Base-by-base conservation (phyloP, 2,797 vertebrate genomes). In the Dromococcyx pavoninus region DNA sequence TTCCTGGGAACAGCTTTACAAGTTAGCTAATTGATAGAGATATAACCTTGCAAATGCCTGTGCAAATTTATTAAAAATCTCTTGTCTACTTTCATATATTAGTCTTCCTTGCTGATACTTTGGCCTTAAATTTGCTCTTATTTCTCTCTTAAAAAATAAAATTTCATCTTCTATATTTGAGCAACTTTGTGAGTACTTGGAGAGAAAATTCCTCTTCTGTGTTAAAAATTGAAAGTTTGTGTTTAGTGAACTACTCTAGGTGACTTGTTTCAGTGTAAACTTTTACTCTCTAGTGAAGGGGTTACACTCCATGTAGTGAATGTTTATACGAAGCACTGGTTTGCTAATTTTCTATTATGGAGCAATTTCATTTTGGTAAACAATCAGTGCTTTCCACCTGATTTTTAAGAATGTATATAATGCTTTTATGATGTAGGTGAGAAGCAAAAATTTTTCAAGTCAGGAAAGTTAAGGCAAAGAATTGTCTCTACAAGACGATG, bases 1-100 rank as follows among this genome's bases (percentile, higher is more conserved):
- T 97, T 97, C 97, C 96, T 96, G 96, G 97, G 96, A 96, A 96
- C 95, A 95, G 95, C 96, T 97, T 97, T 97, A 92, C 92, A 94
- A 82, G 75, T 97, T 97, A 97, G 96, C 56, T 86, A 87, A 91
- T 96, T 95, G 95, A 62, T 95, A 95, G 86, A 95, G 89, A 92
- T 90, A 95, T 96, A 81, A 96, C 92, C 92, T 67, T 97, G 96
- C 96, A 94, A 96, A 95, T 91, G 66, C 93, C 94, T 91, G 37
- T 96, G 95, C 77, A 96, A 89, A 94, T 92, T 96, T 97, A 90
- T 96, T 96, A 97, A 96, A 97, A 83, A 69, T n/a, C 65, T 81
- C 41, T 81, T 91, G 72, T 94, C 89, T 96, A 57, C 57, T 96
- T 92, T 89, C 54, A 94, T 97, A 66, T 96, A 97, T 54, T 95